These are phyloP conservation scores for Fratercula arctica DNA, from an alignment of 2,797 vertebrate genomes.

Conservation along the genomic window DNA sequence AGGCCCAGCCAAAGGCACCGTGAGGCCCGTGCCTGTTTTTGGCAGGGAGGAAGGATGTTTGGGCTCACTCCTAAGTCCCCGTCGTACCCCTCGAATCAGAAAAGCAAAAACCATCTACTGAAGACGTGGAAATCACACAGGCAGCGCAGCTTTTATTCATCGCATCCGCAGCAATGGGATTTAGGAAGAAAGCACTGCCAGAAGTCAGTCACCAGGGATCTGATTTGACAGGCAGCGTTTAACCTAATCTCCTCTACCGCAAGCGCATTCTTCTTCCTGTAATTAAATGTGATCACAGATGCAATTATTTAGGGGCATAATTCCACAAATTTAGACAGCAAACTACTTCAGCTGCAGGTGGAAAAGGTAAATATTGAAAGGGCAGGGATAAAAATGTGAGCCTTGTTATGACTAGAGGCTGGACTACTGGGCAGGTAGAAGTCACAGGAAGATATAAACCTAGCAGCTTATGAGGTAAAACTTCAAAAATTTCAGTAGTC, in stretches of 20 bases:
- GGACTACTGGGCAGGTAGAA: not conserved
- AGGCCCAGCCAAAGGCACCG: not conserved
- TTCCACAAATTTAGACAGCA: slow-evolving; percentile 33
- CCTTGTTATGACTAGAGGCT: not conserved
- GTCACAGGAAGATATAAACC: not conserved
- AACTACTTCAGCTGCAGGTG: slow-evolving; percentile 4
- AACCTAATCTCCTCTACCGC: slow-evolving; percentile 34
- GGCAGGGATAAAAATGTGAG: not conserved
- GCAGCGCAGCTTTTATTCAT: not conserved
- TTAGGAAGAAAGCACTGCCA: slow-evolving; percentile 32
- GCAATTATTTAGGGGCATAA: slow-evolving; percentile 35
- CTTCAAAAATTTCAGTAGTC: not conserved
- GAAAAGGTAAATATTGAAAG: not conserved
- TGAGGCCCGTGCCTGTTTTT: fast-evolving
- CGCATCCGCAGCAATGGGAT: not conserved
- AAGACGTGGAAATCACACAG: not conserved
- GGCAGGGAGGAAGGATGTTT: not conserved
- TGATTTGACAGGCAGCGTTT: slow-evolving; percentile 41
- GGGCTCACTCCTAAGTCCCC: not conserved
- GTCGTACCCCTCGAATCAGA: not conserved
- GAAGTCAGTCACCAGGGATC: not conserved
- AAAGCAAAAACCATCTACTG: not conserved
- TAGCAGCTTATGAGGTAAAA: not conserved
- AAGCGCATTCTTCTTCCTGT: not conserved
- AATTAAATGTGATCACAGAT: slow-evolving; percentile 56